Conservation (phyloP, 2,888 invertebrate species). For the Eurytoma californica region DNA sequence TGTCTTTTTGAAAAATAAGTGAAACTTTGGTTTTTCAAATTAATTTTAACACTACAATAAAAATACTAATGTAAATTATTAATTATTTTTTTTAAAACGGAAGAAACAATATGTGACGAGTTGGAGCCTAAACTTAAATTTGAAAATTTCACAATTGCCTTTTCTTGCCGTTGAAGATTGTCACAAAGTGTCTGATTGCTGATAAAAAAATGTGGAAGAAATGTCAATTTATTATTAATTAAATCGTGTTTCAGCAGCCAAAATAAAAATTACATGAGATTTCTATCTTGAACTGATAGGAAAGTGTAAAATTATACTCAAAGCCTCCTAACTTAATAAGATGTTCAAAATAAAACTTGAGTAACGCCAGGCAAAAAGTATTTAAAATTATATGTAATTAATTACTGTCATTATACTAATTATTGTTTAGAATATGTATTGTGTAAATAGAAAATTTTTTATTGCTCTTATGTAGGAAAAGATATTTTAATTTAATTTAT, state of each 20-base stretch:
- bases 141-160: slow-evolving; percentile 20
- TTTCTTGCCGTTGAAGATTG: slow-evolving; percentile 29
- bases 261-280: slow-evolving; percentile 58
- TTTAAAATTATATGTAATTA: slow-evolving; percentile 7
- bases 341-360: slow-evolving; percentile 12
- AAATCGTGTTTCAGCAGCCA: slow-evolving; percentile 63
- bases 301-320: slow-evolving; percentile 9
- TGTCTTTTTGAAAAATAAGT: neutral
- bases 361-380: slow-evolving; percentile 25
- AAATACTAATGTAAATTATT: neutral
- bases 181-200: slow-evolving; percentile 6
- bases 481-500: neutral
- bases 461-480: slow-evolving; percentile 13
- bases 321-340: neutral
- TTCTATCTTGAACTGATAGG: slow-evolving; percentile 4
- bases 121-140: slow-evolving; percentile 14
- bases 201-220: slow-evolving; percentile 32
- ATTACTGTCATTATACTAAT: neutral
- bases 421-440: slow-evolving; percentile 1
- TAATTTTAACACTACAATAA: neutral
- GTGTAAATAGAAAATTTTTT: slow-evolving; percentile 8
- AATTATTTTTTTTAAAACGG: neutral
- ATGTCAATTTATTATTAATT: slow-evolving; percentile 67
- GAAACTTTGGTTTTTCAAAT: neutral
- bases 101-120: neutral